phyloP scores from a whole-genome alignment of 1,140 invertebrate species.

The Spodoptera frugiperda region DNA sequence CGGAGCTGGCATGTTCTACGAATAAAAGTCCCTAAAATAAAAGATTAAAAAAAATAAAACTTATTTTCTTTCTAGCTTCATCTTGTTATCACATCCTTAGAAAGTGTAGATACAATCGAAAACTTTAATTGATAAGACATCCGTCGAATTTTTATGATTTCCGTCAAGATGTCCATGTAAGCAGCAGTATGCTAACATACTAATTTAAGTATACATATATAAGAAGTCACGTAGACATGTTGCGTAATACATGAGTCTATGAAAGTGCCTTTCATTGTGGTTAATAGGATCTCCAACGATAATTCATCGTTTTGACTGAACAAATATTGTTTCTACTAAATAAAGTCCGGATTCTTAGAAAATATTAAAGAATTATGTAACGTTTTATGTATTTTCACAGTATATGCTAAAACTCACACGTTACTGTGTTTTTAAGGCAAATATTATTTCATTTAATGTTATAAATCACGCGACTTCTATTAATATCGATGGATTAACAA shows the following conservation, averaged over 20 bases:
- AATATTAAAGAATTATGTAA: neutral
- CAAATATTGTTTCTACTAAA: neutral
- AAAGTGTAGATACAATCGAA: too few species aligned
- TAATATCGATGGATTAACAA: neutral
- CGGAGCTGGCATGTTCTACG: too few species aligned
- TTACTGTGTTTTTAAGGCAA: neutral
- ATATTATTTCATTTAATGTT: neutral
- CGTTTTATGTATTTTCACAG: neutral
- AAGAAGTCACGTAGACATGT: neutral
- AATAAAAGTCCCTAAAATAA: too few species aligned
- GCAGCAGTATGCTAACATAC: neutral
- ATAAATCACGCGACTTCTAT: neutral
- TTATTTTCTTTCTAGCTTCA: too few species aligned
- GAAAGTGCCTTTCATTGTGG: neutral
- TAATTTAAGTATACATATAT: constrained; percentile 3
- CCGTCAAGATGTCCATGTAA: neutral
- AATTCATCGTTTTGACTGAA: constrained; percentile 1
- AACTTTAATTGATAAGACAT: too few species aligned
- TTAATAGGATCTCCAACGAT: constrained; percentile 5
- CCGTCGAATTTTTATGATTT: neutral
- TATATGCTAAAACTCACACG: constrained; percentile 5
- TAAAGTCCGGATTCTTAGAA: neutral
- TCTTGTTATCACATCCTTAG: too few species aligned
- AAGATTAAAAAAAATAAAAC: too few species aligned
- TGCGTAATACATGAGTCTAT: neutral